Evolutionary conservation across 1,140 invertebrate species (phyloP).

Genomic region (Whitmania pigra): DNA sequence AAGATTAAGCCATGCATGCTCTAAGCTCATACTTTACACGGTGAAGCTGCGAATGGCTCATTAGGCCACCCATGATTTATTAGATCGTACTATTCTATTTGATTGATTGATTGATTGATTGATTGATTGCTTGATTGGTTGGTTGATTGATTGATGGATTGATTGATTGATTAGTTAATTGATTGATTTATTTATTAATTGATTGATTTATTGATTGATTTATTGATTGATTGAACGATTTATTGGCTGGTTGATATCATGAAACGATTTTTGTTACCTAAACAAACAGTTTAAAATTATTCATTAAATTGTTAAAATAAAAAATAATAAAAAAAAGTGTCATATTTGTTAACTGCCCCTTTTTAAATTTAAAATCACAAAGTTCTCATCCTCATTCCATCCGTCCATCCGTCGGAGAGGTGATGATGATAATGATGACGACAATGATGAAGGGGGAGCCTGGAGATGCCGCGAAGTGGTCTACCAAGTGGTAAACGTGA

Average conservation of each 20-base stretch:
- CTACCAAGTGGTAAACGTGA: too few relatives aligned
- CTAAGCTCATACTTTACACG: conserved; percentile 54
- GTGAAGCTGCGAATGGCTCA: conserved; percentile 67
- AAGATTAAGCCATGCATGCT: conserved; percentile 51
- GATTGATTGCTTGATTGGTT: not conserved
- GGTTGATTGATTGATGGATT: conserved; percentile 1
- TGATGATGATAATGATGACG: too few relatives aligned
- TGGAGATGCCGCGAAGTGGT: too few relatives aligned
- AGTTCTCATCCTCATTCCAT: too few relatives aligned
- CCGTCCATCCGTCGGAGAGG: too few relatives aligned
- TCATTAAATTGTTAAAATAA: too few relatives aligned
- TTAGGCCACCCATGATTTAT: conserved; percentile 65
- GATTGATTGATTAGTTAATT: conserved; percentile 2
- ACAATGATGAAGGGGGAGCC: too few relatives aligned
- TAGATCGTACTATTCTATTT: conserved; percentile 52
- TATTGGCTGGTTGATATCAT: not conserved
- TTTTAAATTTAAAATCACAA: too few relatives aligned
- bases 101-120: conserved; percentile 8
- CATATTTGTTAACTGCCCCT: too few relatives aligned
- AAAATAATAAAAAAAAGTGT: too few relatives aligned
- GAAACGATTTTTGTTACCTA: too few relatives aligned
- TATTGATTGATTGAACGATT: not conserved
- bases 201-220: not conserved
- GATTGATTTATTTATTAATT: not conserved
- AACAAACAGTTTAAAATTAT: too few relatives aligned